Evolutionary conservation across 2,797 vertebrate species (phyloP), one percentile per base, ranked within the genome.

Genomic region (Poecilia wingei): DNA sequence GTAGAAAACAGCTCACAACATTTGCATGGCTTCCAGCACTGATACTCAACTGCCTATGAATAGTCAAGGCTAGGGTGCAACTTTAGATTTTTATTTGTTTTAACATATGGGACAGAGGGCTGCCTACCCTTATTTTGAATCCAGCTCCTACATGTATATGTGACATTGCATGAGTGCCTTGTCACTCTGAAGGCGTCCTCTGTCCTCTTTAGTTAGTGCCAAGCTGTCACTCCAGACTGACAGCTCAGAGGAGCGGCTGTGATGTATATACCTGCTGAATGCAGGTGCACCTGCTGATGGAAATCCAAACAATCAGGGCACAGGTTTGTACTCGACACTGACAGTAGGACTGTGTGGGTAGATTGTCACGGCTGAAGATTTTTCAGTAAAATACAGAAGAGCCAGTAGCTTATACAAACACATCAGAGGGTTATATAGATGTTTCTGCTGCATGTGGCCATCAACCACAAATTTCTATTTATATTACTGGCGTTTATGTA

Each of bases 291-390:
- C 41, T 28, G 39, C 68, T 45, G 41, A 28, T 13, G 6, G 43
- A 70, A n/a, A 28, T 46, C 68, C 43, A 45, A 70, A 28, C 25
- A 49, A 74, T 53, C 49, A 74, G 72, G 72, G 47, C 72, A n/a
- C 22, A 41, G 49, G 72, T 74, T 73, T 74, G 49, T 55, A 74
- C 22, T 55, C 22, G 9, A 73, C 72, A 39, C 47, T 25, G 49
- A 51, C 31, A 73, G 20, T 5, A 39, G 72, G 18, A 33, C 47
- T 51, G 18, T 22, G 47, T 73, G 72, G 20, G 66, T 4, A 12
- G 6, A 25, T n/a, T 9, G 47, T 53, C 8, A 36, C 33, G 1
- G 10, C 33, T 73, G 33, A 49, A 36, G 49, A 73, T 73, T 73
- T 73, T 39, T 53, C 31, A n/a, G 2, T 39, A 13, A 39, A 73